A percentile compares a stretch with the other conserved stretches of the same genome.
phyloP scores from a whole-genome alignment of 2,113 vertebrate species.

The Onychostoma macrolepis region DNA sequence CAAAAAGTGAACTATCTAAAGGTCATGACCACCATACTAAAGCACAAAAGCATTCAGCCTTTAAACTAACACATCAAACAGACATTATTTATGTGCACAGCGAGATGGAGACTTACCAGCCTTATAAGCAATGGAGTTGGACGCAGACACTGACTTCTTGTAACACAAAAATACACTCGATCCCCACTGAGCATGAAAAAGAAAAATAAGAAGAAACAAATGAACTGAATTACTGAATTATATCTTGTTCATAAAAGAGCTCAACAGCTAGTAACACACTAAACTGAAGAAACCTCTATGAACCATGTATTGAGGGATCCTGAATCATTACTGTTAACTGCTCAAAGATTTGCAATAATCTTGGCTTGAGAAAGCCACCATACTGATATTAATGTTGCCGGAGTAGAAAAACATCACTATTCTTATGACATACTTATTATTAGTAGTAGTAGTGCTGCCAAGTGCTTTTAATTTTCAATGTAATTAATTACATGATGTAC shows the following conservation, averaged over 20 bases:
- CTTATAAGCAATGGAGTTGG: conserved; percentile 94
- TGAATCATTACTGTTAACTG: no score
- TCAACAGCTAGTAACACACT: background rate
- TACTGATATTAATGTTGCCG: no score
- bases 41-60: background rate
- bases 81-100: background rate
- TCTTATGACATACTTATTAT: background rate
- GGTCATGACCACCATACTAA: conserved; percentile 1
- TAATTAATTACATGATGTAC: no score
- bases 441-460: background rate
- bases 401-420: background rate
- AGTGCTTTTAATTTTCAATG: background rate
- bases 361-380: no score
- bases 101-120: conserved; percentile 86
- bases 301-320: no score
- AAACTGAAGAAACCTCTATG: background rate
- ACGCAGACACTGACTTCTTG: conserved; percentile 97
- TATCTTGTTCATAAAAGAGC: background rate
- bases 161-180: conserved; percentile 97
- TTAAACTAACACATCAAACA: background rate
- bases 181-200: conserved; percentile 84
- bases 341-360: no score
- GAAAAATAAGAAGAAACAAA: background rate
- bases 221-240: background rate
- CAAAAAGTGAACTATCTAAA: conserved; percentile 25